Conservation (phyloP, 2,797 vertebrate species). For the Mus minutoides region DNA sequence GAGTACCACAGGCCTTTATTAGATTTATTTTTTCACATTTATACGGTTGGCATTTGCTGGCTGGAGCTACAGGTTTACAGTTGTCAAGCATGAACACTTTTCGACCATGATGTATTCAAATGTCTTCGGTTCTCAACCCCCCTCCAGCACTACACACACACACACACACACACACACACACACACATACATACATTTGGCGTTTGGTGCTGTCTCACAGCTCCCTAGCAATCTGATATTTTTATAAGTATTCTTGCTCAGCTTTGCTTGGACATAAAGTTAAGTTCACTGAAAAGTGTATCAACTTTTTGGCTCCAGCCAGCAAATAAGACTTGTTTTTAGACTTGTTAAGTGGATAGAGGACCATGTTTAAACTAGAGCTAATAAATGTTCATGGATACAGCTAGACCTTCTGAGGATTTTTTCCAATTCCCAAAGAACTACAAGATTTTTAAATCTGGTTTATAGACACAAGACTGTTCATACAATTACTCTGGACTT, state of each 20-base stretch:
- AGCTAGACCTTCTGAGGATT: not conserved
- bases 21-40: not conserved
- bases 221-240: not conserved
- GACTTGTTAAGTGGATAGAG: not conserved
- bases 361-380: not conserved
- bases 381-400: not conserved
- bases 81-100: not conserved
- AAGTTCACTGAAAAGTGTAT: slow-evolving; percentile 12
- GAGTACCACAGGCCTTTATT: not conserved
- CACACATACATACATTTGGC: not conserved
- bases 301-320: not conserved
- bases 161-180: no score
- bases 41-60: not conserved
- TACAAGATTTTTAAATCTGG: not conserved
- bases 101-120: not conserved
- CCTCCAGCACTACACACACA: not conserved
- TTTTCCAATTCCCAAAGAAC: not conserved
- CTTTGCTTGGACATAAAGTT: not conserved
- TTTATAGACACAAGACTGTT: not conserved
- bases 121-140: not conserved
- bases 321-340: not conserved
- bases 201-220: not conserved
- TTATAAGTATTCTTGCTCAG: not conserved
- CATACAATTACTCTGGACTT: no score
- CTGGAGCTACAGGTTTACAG: not conserved